phyloP scores from a whole-genome alignment of 2,888 invertebrate genomes.

The Apodemia mormo region DNA sequence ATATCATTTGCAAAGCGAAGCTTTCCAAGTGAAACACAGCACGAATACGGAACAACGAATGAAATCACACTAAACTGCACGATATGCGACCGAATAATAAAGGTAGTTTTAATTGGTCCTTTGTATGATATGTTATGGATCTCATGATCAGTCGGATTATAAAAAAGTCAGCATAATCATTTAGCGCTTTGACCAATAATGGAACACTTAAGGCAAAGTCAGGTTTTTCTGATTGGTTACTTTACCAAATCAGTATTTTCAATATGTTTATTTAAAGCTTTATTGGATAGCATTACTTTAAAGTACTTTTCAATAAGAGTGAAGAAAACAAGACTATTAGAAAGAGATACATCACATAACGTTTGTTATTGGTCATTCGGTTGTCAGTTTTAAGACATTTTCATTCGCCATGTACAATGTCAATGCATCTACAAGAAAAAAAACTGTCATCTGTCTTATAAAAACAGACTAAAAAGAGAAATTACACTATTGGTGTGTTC shows the following conservation, averaged over 20 bases:
- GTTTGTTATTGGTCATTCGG: background rate
- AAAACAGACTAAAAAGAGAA: too few relatives aligned
- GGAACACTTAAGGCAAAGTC: conserved; percentile 39
- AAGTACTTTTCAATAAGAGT: conserved; percentile 21
- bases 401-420: background rate
- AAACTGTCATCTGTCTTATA: too few relatives aligned
- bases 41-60: conserved; percentile 55
- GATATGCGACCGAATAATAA: conserved; percentile 45
- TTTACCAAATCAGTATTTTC: conserved; percentile 37
- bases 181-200: conserved; percentile 45
- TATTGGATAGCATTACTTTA: conserved; percentile 9
- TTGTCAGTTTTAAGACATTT: conserved; percentile 4
- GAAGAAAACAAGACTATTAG: conserved; percentile 23
- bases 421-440: background rate
- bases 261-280: conserved; percentile 18
- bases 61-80: conserved; percentile 54
- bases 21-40: conserved; percentile 60
- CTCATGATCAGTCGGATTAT: conserved; percentile 46
- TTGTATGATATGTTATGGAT: conserved; percentile 40
- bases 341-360: conserved; percentile 22
- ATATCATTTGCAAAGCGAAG: conserved; percentile 48
- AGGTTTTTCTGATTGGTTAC: conserved; percentile 44
- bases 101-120: conserved; percentile 44
- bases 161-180: conserved; percentile 43
- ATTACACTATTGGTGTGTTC: too few relatives aligned